Conservation (phyloP, 2,888 invertebrate genomes). For the Panzeria rudis region DNA sequence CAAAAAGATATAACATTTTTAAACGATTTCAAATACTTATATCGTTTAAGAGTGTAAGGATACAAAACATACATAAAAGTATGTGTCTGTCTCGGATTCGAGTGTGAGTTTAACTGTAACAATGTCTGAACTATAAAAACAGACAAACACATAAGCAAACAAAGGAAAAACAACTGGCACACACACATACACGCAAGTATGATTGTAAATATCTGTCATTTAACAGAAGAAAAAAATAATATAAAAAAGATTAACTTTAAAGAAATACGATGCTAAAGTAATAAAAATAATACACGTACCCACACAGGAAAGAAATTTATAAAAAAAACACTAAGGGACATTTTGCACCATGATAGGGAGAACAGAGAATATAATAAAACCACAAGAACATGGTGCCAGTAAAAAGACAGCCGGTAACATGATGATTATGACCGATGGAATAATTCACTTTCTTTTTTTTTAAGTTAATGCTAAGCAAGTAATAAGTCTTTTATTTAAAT, state of each 20-base stretch:
- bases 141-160: background rate
- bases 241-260: constrained; percentile 62
- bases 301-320: background rate
- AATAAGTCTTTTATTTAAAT: background rate
- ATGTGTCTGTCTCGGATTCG: background rate
- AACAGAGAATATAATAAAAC: constrained; percentile 1
- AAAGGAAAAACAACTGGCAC: background rate
- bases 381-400: constrained; percentile 3
- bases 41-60: background rate
- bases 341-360: background rate
- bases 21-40: constrained; percentile 54
- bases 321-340: background rate
- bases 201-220: constrained; percentile 16
- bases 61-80: background rate
- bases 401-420: background rate
- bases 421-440: constrained; percentile 24
- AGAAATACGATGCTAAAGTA: constrained; percentile 55
- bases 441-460: background rate
- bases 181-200: background rate
- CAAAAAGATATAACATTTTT: constrained; percentile 40
- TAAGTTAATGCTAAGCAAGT: background rate
- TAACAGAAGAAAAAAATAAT: background rate
- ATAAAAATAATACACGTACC: constrained; percentile 37
- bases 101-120: background rate
- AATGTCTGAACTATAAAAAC: constrained; percentile 5